Evolutionary conservation across 2,113 vertebrate genomes (phyloP), one percentile per base, ranked within the genome.

Genomic region (Coptodon rendalli): DNA sequence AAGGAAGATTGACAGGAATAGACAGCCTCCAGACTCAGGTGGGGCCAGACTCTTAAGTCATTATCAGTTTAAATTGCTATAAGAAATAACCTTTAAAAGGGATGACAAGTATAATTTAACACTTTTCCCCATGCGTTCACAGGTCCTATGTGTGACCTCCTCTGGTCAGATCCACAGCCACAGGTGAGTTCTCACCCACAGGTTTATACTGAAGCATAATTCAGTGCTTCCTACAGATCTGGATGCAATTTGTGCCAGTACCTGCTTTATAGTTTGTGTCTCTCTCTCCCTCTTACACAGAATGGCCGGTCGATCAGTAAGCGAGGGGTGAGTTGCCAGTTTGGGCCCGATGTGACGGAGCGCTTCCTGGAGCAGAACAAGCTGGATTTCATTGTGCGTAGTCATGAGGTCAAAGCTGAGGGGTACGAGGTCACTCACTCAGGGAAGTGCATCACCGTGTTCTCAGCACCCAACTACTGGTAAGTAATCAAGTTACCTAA

Each of bases 401-500:
- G 98, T 94, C 98, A 99, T 12, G 98, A 99, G 94, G 98, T 99
- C 68, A 99, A 99, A 92, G 92, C 96, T 0, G 98, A 99, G 91
- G 98, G 98, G 81, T 99, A 98, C 1, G 98, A 99, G 96, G 97
- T 98, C 96, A 97, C 98, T 12, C 98, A 99, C 73, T 97, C 97
- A 3, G 98, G 98, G 93, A 97, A 97, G 92, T 99, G 98, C 38
- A 97, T 99, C 96, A 99, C 98, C 0, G 98, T 99, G 92, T 99
- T 99, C 96, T 99, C 98, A 0, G 98, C 98, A 34, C 98, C 98
- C 95, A 99, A 99, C 96, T 99, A 99, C 97, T 99, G 98, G 98
- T 99, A 92, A 17, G 96, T 86, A 12, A 17, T 13, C 1, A 1
- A 5, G 9, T 17, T 3, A 1, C 19, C 14, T 12, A 1, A 61